Evolutionary conservation across 1,140 invertebrate species (phyloP).

Genomic region (Ctenoplectra terminalis): DNA sequence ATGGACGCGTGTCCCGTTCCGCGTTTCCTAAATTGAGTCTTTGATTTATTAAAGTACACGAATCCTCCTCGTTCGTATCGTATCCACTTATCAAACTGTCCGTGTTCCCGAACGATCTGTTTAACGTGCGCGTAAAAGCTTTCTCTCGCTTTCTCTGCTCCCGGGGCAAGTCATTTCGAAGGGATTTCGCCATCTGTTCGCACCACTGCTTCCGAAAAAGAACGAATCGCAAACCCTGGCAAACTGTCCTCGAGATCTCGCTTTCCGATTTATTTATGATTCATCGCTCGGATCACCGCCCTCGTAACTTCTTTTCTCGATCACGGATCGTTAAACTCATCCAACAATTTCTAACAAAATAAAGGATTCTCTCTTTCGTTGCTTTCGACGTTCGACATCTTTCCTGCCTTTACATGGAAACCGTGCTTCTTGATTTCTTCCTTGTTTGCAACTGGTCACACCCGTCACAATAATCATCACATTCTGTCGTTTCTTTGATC

Average conservation of each 20-base stretch:
- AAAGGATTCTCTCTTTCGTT: no score
- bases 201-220: slow-evolving; percentile 4
- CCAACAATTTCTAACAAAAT: neutral
- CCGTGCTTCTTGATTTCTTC: no score
- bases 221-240: slow-evolving; percentile 13
- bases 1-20: no score
- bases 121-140: slow-evolving; percentile 38
- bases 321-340: neutral
- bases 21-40: no score
- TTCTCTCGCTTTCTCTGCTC: neutral
- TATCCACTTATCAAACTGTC: slow-evolving; percentile 65
- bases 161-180: slow-evolving; percentile 47
- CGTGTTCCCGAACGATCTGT: slow-evolving; percentile 50
- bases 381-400: no score
- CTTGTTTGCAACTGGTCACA: no score
- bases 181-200: slow-evolving; percentile 39
- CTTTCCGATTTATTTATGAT: slow-evolving; percentile 33
- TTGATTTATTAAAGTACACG: slow-evolving; percentile 44
- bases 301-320: neutral
- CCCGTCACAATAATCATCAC: no score
- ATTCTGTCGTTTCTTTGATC: no score
- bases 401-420: no score
- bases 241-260: slow-evolving; percentile 26
- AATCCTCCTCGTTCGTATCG: slow-evolving; percentile 57
- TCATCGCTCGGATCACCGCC: neutral